A percentile compares a stretch with the other conserved stretches of the same genome.
Conservation (phyloP, 2,797 vertebrate genomes). For the Salarias fasciatus region DNA sequence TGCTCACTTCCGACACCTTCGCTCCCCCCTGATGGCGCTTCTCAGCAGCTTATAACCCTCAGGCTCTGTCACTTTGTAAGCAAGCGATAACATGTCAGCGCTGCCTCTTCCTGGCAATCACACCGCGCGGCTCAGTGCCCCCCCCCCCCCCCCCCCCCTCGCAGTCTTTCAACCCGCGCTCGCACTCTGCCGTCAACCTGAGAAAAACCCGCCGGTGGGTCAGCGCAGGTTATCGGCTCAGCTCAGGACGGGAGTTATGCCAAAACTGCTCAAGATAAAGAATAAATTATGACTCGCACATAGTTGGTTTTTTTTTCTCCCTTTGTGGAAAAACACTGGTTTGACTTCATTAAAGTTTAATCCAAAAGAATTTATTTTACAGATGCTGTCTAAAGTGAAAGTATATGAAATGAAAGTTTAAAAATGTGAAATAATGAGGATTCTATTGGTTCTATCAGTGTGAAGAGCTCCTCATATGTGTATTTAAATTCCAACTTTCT, state of each 20-base stretch:
- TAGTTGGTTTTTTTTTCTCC: background rate
- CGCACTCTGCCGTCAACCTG: conserved; percentile 9
- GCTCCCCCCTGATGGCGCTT: conserved; percentile 46
- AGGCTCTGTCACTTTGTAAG: conserved; percentile 57
- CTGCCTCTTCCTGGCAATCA: conserved; percentile 55
- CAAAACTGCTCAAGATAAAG: conserved; percentile 1
- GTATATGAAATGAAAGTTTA: background rate
- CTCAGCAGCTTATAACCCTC: conserved; percentile 53
- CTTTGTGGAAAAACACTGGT: background rate
- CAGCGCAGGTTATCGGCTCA: conserved; percentile 14
- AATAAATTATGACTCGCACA: background rate
- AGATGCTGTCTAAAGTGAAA: background rate
- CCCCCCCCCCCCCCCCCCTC: conserved; percentile 7
- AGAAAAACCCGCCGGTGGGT: conserved; percentile 25
- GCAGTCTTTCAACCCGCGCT: conserved; percentile 13
- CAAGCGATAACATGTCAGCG: conserved; percentile 63
- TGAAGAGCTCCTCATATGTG: too few species aligned
- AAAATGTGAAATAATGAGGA: too few species aligned
- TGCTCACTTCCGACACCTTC: conserved; percentile 45
- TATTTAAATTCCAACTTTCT: too few species aligned
- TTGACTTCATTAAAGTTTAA: background rate
- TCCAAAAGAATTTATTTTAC: background rate
- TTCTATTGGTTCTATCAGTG: too few species aligned
- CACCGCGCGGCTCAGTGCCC: conserved; percentile 21
- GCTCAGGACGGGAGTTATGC: conserved; percentile 15